Conservation (phyloP, 2,797 vertebrate species). For the Leuciscus waleckii region DNA sequence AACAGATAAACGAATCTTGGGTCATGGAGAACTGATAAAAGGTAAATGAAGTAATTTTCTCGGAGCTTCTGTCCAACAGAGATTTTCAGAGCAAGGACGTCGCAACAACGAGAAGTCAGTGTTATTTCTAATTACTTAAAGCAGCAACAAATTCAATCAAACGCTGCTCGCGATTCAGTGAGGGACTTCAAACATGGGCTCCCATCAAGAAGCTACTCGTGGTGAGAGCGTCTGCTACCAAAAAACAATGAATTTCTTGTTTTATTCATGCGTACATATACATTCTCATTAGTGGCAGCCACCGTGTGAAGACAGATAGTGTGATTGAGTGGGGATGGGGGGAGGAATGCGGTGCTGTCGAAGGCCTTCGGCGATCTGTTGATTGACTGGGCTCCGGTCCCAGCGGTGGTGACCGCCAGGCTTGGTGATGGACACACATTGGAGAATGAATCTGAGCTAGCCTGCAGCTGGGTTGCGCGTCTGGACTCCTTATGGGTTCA, state of each 20-base stretch:
- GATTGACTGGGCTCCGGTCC: conserved; percentile 67
- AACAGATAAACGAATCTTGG: conserved; percentile 71
- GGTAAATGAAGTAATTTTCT: conserved; percentile 70
- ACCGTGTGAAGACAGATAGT: conserved; percentile 58
- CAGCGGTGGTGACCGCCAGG: conserved; percentile 60
- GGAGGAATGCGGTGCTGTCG: conserved; percentile 32
- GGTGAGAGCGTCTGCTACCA: conserved; percentile 55
- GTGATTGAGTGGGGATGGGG: conserved; percentile 53
- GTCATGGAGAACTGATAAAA: conserved; percentile 74
- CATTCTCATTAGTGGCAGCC: conserved; percentile 66
- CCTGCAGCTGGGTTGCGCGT: conserved; percentile 51
- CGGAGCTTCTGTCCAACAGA: conserved; percentile 57
- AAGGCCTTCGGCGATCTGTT: conserved; percentile 63
- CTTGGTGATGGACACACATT: conserved; percentile 52
- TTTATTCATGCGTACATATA: conserved; percentile 70
- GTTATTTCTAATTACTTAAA: conserved; percentile 64
- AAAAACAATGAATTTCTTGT: conserved; percentile 67
- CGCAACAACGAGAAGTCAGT: conserved; percentile 37
- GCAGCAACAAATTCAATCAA: conserved; percentile 69
- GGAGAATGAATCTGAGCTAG: conserved; percentile 39
- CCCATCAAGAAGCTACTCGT: conserved; percentile 59
- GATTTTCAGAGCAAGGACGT: conserved; percentile 57
- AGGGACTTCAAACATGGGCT: conserved; percentile 57
- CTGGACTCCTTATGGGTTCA: conserved; percentile 39
- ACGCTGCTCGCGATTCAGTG: conserved; percentile 49